These are phyloP conservation scores for Drosophila pruinosa DNA, from an alignment of 1,140 invertebrate genomes.

Conservation along the genomic window DNA sequence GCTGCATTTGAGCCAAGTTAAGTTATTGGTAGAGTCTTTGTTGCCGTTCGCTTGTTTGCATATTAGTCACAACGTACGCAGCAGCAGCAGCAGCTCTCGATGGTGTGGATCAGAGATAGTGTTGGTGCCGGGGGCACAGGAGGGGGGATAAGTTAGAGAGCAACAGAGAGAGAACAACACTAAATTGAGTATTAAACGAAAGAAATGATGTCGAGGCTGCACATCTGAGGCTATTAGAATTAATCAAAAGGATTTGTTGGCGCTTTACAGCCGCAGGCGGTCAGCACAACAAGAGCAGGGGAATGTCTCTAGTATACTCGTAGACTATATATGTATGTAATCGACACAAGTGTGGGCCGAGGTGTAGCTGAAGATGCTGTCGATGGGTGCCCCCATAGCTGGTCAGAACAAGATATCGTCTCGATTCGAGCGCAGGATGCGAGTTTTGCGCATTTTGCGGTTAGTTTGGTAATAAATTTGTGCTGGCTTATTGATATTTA, in stretches of 20 bases:
- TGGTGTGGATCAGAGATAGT: neutral
- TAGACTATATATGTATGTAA: neutral
- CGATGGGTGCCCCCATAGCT: neutral
- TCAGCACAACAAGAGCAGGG: constrained; percentile 16
- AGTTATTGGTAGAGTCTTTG: constrained; percentile 67
- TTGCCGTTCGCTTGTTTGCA: constrained; percentile 68
- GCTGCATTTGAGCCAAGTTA: constrained; percentile 70
- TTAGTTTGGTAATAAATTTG: constrained; percentile 73
- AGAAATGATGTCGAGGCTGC: constrained; percentile 72
- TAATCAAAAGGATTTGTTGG: constrained; percentile 78
- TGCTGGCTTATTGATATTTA: constrained; percentile 76
- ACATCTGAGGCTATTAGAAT: constrained; percentile 79
- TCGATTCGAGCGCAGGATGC: constrained; percentile 1
- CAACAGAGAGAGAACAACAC: constrained; percentile 50
- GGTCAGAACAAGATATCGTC: constrained; percentile 34
- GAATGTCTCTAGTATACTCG: neutral
- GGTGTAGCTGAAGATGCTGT: neutral
- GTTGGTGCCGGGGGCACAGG: neutral
- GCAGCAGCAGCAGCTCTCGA: constrained; percentile 13
- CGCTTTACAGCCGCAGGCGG: constrained; percentile 49
- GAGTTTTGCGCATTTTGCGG: constrained; percentile 53
- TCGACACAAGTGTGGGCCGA: constrained; percentile 2
- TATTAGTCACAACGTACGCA: constrained; percentile 71
- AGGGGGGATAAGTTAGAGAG: neutral
- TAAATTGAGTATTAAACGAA: constrained; percentile 79